These are phyloP conservation scores for Solen grandis DNA, from an alignment of 1,140 invertebrate species.

Conservation along the genomic window DNA sequence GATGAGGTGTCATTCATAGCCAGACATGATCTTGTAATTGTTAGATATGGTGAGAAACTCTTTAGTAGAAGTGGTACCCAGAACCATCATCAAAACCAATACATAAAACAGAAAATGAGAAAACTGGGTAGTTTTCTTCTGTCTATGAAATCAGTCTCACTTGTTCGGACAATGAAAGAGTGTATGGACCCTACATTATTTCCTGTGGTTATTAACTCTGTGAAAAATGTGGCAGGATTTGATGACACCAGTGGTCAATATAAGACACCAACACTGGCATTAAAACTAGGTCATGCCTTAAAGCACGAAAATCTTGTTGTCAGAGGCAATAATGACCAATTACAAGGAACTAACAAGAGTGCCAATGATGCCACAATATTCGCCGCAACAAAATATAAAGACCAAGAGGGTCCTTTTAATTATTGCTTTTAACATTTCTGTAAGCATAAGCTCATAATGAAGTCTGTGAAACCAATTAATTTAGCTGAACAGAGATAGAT, in stretches of 20 bases:
- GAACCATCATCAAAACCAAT: slow-evolving; percentile 8
- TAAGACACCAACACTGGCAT: slow-evolving; percentile 21
- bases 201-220: background rate
- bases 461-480: no score
- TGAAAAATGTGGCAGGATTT: slow-evolving; percentile 12
- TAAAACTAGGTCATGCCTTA: slow-evolving; percentile 33
- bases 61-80: background rate
- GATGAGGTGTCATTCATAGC: background rate
- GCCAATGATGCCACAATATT: no score
- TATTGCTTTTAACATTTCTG: no score
- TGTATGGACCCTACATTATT: slow-evolving; percentile 27
- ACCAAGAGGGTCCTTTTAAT: no score
- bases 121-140: slow-evolving; percentile 19
- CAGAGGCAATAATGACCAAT: no score
- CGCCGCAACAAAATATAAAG: no score
- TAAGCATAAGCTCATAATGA: no score
- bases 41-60: slow-evolving; percentile 7
- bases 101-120: slow-evolving; percentile 26
- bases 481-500: no score
- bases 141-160: background rate
- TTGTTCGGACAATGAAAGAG: slow-evolving; percentile 1
- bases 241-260: background rate
- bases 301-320: no score
- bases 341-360: no score
- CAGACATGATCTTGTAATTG: background rate